A percentile compares a stretch with the other conserved stretches of the same genome.
Conservation (phyloP, 2,888 invertebrate species). For the Lomographa bimaculata region DNA sequence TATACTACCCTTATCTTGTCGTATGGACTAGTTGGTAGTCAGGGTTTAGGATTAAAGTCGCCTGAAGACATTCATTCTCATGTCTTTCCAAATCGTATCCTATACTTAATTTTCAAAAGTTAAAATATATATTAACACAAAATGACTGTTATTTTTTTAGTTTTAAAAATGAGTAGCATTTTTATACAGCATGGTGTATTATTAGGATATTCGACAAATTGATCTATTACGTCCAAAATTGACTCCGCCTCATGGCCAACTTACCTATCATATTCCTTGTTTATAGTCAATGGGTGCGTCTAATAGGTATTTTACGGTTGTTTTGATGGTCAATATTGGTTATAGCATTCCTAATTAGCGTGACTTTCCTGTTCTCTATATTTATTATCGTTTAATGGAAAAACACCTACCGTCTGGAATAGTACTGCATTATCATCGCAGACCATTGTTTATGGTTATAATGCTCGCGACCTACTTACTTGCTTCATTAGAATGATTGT, state of each 20-base stretch:
- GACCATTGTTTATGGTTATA: conserved; percentile 6
- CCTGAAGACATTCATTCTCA: too few species aligned
- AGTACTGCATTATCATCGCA: conserved; percentile 13
- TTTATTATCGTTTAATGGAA: conserved; percentile 26
- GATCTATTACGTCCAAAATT: conserved; percentile 11
- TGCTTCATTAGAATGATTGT: conserved; percentile 3
- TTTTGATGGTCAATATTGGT: conserved; percentile 51
- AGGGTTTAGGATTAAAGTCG: too few species aligned
- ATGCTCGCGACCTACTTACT: conserved; percentile 4
- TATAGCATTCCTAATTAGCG: conserved; percentile 46
- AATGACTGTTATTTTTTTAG: too few species aligned
- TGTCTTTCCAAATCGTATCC: too few species aligned
- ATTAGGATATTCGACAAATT: too few species aligned
- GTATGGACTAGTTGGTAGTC: too few species aligned
- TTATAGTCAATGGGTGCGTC: conserved; percentile 55
- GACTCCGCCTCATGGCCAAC: conserved; percentile 6
- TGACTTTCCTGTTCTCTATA: conserved; percentile 40
- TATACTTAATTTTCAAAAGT: too few species aligned
- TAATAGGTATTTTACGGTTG: conserved; percentile 51
- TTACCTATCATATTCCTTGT: conserved; percentile 46
- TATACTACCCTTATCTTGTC: too few species aligned
- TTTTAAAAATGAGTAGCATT: too few species aligned
- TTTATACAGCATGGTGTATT: too few species aligned
- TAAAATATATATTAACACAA: too few species aligned
- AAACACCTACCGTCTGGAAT: conserved; percentile 12